phyloP scores from a whole-genome alignment of 35 echinoderm and acorn worm species.

The Amphiura filiformis region DNA sequence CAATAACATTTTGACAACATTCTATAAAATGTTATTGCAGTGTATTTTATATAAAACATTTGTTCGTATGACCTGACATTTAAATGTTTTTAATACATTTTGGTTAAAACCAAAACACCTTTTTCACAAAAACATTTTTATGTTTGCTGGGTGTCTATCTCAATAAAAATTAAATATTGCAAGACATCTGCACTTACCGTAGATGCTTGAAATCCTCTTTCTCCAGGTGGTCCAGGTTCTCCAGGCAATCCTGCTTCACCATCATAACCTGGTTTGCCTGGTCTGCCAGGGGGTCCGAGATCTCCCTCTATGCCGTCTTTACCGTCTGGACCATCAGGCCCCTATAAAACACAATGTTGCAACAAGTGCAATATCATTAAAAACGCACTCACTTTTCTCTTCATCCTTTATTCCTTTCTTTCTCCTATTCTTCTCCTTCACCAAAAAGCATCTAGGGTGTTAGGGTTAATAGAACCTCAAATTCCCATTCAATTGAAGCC shows the following conservation, averaged over 20 bases:
- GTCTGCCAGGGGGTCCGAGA: background rate
- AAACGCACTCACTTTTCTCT: background rate
- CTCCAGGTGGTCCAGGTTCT: background rate
- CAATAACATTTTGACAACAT: no score
- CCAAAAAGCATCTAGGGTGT: background rate
- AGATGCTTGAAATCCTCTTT: background rate
- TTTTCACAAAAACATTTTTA: no score
- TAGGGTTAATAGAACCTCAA: background rate
- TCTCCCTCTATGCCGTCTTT: background rate
- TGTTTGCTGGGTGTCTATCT: no score
- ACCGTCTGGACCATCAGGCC: background rate
- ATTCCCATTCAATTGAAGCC: background rate
- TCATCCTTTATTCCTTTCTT: no score
- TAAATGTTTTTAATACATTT: no score
- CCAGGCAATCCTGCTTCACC: slow-evolving; percentile 2
- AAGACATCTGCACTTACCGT: background rate
- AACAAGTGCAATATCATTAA: background rate
- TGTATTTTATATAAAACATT: no score
- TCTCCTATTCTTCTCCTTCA: no score
- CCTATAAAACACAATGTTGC: background rate
- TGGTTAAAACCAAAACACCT: no score
- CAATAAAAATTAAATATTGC: no score
- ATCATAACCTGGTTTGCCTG: background rate
- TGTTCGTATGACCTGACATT: no score
- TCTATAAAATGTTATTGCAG: no score